phyloP scores from a whole-genome alignment of 2,888 invertebrate genomes.

The Ypsolopha sequella region DNA sequence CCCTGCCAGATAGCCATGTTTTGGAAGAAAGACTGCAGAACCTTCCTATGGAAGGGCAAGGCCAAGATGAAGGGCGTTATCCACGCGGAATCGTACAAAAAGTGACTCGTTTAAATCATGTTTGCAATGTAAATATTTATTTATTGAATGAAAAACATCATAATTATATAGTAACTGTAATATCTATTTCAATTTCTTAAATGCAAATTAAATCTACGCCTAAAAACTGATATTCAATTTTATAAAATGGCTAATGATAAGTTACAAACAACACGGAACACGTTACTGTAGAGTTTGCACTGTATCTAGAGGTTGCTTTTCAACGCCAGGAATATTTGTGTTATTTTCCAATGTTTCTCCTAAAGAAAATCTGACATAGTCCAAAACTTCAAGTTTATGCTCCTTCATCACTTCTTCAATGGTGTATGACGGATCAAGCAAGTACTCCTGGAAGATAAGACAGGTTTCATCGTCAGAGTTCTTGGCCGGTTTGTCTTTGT shows the following conservation, averaged over 20 bases:
- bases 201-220: not conserved
- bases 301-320: conserved; percentile 65
- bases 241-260: not conserved
- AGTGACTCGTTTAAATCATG: conserved; percentile 12
- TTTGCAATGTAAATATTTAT: not conserved
- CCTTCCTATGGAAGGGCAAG: conserved; percentile 72
- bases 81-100: conserved; percentile 32
- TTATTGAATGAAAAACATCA: not conserved
- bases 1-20: conserved; percentile 72
- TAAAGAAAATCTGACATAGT: conserved; percentile 90
- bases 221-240: not conserved
- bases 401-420: conserved; percentile 80
- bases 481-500: conserved; percentile 71
- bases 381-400: conserved; percentile 75
- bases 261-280: not conserved
- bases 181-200: conserved; percentile 1
- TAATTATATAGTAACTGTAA: not conserved
- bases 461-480: conserved; percentile 82
- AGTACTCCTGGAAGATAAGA: conserved; percentile 88
- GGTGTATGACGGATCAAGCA: conserved; percentile 81
- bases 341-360: conserved; percentile 73
- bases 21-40: conserved; percentile 80
- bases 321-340: conserved; percentile 45
- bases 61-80: conserved; percentile 39
- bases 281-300: conserved; percentile 75